Evolutionary conservation across 2,113 vertebrate species (phyloP), one percentile per base, ranked within the genome.

Genomic region (Melanocharis versteri): DNA sequence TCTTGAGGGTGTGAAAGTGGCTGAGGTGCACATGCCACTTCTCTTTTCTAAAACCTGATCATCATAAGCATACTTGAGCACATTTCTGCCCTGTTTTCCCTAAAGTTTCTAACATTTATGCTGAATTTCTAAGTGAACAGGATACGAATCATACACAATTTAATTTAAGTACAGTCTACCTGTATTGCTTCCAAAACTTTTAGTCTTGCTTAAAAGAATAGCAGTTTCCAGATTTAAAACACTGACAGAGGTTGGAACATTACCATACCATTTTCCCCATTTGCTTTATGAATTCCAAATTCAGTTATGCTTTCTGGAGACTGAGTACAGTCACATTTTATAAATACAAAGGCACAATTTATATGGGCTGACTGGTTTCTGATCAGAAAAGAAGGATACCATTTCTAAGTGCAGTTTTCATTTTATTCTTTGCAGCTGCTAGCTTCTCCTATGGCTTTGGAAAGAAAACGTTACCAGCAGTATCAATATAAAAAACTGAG

Each of bases 41-140:
- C 53, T 45, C 56, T 96, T 71, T 94, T 94, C 88, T 71, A 84
- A 92, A 97, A 70, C 9, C 22, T 57, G 18, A 35, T 48, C 9
- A 56, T 87, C 54, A 17, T 92, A 71, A 96, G 77, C 19, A 83
- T 80, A 64, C 75, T 94, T 96, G 57, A 88, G 79, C 79, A 87
- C 12, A 9, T 10, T 95, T 97, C 94, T 94, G 83, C 84, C 94
- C 80, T 87, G 79, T 90, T 94, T 92, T 90, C 57, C 90, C 54
- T 92, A 42, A 96, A 75, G 31, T 69, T 83, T 94, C 78, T 92
- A 76, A 89, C 83, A 89, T 92, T 89, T 93, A 60, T 1, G 1
- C 14, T 44, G 19, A 61, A 65, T 90, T 96, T 94, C 93, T 97
- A 82, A 92, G 76, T 84, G 56, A 71, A 44, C 35, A 94, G 78